Evolutionary conservation across 2,888 invertebrate genomes (phyloP).

Genomic region (Octonoba sinensis): DNA sequence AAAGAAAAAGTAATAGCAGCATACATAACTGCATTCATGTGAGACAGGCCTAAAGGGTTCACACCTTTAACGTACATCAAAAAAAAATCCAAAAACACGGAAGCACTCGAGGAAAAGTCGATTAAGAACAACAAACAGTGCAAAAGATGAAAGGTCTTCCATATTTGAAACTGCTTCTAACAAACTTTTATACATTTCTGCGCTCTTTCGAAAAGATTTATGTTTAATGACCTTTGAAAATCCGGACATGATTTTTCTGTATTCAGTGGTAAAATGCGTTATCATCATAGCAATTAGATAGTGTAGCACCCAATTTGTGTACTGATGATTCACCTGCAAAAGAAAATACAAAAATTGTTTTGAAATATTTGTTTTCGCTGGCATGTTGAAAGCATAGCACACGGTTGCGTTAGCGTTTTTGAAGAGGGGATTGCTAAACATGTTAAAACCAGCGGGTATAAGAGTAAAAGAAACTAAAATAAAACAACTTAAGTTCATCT

Average conservation of each 20-base stretch:
- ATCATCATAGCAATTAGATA: conserved; percentile 11
- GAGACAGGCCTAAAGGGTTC: conserved; percentile 22
- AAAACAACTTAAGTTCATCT: conserved; percentile 1
- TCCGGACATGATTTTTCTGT: not conserved
- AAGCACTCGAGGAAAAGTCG: conserved; percentile 45
- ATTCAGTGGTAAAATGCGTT: conserved; percentile 18
- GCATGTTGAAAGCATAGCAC: conserved; percentile 24
- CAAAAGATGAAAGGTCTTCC: conserved; percentile 27
- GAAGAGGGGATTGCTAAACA: not conserved
- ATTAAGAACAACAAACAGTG: conserved; percentile 23
- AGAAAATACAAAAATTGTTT: conserved; percentile 5
- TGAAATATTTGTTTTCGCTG: conserved; percentile 1
- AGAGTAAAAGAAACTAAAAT: conserved; percentile 14
- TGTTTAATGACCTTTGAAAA: not conserved
- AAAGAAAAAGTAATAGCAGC: conserved; percentile 13
- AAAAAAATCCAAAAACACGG: conserved; percentile 30
- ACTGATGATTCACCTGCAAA: conserved; percentile 31
- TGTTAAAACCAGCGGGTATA: conserved; percentile 27
- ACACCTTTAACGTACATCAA: conserved; percentile 44
- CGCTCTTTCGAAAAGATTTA: not conserved
- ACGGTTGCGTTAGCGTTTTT: not conserved
- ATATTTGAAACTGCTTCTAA: not conserved
- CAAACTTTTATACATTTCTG: not conserved
- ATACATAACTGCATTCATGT: conserved; percentile 28
- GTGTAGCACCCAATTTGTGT: conserved; percentile 30